Conservation (phyloP, 2,888 invertebrate species). For the Drosophila lutescens region DNA sequence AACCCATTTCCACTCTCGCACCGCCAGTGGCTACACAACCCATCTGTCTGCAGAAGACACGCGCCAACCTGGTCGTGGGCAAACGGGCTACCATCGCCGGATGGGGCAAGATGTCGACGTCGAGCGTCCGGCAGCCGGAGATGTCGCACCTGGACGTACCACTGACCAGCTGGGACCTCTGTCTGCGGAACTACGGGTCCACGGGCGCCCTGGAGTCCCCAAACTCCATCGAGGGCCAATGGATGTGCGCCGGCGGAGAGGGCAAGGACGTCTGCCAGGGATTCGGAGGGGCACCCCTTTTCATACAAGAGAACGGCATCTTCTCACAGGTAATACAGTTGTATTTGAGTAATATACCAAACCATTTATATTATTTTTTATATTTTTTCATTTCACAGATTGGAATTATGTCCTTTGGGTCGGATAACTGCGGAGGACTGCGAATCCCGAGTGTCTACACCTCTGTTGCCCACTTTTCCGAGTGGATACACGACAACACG, state of each 20-base stretch:
- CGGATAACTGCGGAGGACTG: slow-evolving; percentile 90
- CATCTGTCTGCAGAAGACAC: slow-evolving; percentile 87
- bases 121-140: slow-evolving; percentile 85
- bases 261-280: slow-evolving; percentile 92
- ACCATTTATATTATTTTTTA: no score
- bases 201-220: slow-evolving; percentile 86
- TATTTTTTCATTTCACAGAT: slow-evolving; percentile 85
- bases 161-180: slow-evolving; percentile 88
- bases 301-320: slow-evolving; percentile 87
- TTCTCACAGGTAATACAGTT: slow-evolving; percentile 86
- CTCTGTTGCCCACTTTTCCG: slow-evolving; percentile 89
- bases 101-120: slow-evolving; percentile 88
- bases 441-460: slow-evolving; percentile 89
- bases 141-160: slow-evolving; percentile 90
- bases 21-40: slow-evolving; percentile 90
- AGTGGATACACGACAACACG: slow-evolving; percentile 91
- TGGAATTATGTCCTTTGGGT: slow-evolving; percentile 92
- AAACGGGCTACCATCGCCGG: slow-evolving; percentile 84
- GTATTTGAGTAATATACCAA: no score
- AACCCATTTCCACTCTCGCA: slow-evolving; percentile 20
- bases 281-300: slow-evolving; percentile 91
- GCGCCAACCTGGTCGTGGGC: slow-evolving; percentile 83
- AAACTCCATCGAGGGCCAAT: slow-evolving; percentile 86
- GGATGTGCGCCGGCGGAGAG: slow-evolving; percentile 91
- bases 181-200: slow-evolving; percentile 88